Evolutionary conservation across 2,888 invertebrate genomes (phyloP).

Genomic region (Plebejus argus): DNA sequence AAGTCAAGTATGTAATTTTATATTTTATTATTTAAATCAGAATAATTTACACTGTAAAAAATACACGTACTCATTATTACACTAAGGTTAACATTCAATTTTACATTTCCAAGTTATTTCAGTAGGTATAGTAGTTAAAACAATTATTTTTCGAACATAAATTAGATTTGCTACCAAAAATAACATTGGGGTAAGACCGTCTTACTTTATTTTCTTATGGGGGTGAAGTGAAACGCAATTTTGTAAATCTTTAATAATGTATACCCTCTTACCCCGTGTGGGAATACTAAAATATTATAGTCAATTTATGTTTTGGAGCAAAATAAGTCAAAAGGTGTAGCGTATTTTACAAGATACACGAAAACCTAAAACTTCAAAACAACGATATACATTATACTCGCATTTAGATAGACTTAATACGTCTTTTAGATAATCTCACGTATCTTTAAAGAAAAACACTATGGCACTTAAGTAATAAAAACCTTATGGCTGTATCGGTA

Average conservation of each 20-base stretch:
- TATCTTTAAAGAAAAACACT: neutral
- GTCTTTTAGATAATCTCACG: neutral
- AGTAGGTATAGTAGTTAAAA: neutral
- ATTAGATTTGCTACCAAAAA: neutral
- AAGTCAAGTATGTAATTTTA: conserved; percentile 55
- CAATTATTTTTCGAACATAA: neutral
- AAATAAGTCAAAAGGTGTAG: neutral
- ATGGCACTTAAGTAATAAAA: conserved; percentile 16
- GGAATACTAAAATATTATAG: neutral
- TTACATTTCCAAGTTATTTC: conserved; percentile 51
- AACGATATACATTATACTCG: neutral
- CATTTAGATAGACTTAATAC: neutral
- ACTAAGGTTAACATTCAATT: conserved; percentile 73
- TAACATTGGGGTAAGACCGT: neutral
- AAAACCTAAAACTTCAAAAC: neutral
- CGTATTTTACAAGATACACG: neutral
- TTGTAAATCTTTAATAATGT: neutral
- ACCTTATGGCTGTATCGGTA: neutral
- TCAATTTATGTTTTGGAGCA: neutral
- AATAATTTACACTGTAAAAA: conserved; percentile 82
- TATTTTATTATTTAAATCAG: conserved; percentile 79
- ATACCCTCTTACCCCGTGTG: neutral
- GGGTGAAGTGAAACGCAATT: neutral
- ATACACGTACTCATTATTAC: conserved; percentile 73
- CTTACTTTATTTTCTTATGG: neutral